Evolutionary conservation across 64 coral and sea anemone species (phyloP), one percentile per base, ranked within the genome.

Genomic region (Hydrozoanthus tunicans): DNA sequence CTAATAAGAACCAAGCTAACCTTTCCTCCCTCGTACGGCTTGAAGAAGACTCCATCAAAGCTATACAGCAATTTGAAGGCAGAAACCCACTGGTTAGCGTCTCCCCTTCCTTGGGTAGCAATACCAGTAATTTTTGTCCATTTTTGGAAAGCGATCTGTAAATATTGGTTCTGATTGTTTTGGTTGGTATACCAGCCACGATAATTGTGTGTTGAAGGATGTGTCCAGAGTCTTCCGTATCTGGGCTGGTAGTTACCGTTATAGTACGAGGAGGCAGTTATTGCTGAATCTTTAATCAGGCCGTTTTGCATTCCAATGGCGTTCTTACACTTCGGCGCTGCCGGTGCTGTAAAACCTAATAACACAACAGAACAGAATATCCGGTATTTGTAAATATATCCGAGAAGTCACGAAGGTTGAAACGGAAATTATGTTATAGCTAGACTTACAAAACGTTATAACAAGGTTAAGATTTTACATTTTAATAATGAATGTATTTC

Each of bases 201-300:
- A 51, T 73, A 73, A 32, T 5, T 27, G 6, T 73, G 26, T 73
- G 2, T 10, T 7, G 43, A 73, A 7, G 70, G 70, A 73, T 73
- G 26, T 9, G 26, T 9, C 70, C 70, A 73, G 3, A 86, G 68
- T 57, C 83, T 56, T 14, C 64, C 54, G 43, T 26, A 70, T 11
- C 15, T 58, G 17, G 83, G 64, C 12, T 75, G 54, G 11, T 88
- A 80, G 12, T 61, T 24, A 15, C 24, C 51, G 78, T 88, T 93
- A 64, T 79, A 80, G 6, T 61, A 66, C 3, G 91, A 73, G 4
- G 91, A 93, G 10, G 91, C 91, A 26, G 76, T 58, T 10, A 93
- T 71, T 11, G 91, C 83, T 9, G 91, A 93, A 64, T 93, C 83
- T 5, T 83, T 64, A 65, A 93, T 77, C 83, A 89, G 12, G 6